Evolutionary conservation across 2,888 invertebrate species (phyloP).

Genomic region (Limnephilus marmoratus): DNA sequence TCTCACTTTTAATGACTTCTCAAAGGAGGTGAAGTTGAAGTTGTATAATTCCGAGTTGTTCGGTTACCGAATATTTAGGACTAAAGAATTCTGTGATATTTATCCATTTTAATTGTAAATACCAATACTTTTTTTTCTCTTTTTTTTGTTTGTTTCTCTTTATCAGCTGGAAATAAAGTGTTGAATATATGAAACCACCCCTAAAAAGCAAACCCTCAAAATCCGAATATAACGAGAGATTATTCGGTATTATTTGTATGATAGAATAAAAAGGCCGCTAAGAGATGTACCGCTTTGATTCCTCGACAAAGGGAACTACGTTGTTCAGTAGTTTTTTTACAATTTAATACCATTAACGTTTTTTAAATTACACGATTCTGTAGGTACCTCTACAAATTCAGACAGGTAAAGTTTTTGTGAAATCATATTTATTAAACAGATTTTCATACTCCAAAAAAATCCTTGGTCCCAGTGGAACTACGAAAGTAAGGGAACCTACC

Average conservation of each 20-base stretch:
- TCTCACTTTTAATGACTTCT: too few relatives aligned
- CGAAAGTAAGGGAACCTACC: too few relatives aligned
- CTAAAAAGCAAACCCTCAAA: conserved; percentile 43
- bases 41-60: too few relatives aligned
- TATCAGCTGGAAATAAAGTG: too few relatives aligned
- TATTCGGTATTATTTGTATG: conserved; percentile 47
- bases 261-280: conserved; percentile 44
- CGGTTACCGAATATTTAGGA: too few relatives aligned
- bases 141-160: too few relatives aligned
- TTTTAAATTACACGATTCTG: neutral
- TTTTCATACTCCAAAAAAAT: neutral
- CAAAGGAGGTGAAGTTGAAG: too few relatives aligned
- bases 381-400: neutral
- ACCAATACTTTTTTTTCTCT: too few relatives aligned
- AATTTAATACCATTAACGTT: neutral
- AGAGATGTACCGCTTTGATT: neutral
- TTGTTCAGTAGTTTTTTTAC: neutral
- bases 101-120: too few relatives aligned
- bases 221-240: conserved; percentile 64
- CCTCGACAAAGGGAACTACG: neutral
- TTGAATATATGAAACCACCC: neutral
- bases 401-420: neutral
- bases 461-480: too few relatives aligned
- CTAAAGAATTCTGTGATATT: too few relatives aligned
- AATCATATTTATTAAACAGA: too few relatives aligned